These are phyloP conservation scores for Andrena bicolor DNA, from an alignment of 2,888 invertebrate genomes.

Conservation along the genomic window DNA sequence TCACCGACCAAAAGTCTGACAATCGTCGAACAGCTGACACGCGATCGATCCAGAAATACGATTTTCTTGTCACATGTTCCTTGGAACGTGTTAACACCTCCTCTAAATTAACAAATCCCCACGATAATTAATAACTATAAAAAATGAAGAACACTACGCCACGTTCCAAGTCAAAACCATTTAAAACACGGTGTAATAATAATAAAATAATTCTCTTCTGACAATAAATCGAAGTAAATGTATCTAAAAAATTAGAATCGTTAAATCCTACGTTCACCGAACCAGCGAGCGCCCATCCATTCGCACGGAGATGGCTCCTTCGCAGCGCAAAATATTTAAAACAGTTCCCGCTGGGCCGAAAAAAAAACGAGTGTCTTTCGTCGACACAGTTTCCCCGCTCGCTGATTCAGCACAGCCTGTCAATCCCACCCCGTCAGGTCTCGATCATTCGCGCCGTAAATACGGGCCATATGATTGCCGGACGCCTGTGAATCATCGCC, in stretches of 20 bases:
- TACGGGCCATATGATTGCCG: conserved; percentile 47
- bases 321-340: no score
- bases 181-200: no score
- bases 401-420: conserved; percentile 14
- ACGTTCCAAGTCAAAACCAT: no score
- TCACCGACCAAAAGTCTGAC: conserved; percentile 62
- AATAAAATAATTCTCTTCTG: no score
- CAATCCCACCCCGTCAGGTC: conserved; percentile 33
- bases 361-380: not conserved
- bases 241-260: no score
- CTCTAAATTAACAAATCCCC: not conserved
- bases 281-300: no score
- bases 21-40: conserved; percentile 66
- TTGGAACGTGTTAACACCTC: not conserved
- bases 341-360: no score
- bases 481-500: conserved; percentile 56
- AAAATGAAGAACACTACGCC: not conserved
- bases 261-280: no score
- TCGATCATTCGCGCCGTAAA: conserved; percentile 47
- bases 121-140: not conserved
- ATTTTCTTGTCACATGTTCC: conserved; percentile 31
- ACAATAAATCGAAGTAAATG: no score
- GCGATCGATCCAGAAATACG: conserved; percentile 51
- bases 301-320: no score
- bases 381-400: conserved; percentile 17